Conservation (phyloP, 2,113 vertebrate species). For the Bombycilla garrulus region DNA sequence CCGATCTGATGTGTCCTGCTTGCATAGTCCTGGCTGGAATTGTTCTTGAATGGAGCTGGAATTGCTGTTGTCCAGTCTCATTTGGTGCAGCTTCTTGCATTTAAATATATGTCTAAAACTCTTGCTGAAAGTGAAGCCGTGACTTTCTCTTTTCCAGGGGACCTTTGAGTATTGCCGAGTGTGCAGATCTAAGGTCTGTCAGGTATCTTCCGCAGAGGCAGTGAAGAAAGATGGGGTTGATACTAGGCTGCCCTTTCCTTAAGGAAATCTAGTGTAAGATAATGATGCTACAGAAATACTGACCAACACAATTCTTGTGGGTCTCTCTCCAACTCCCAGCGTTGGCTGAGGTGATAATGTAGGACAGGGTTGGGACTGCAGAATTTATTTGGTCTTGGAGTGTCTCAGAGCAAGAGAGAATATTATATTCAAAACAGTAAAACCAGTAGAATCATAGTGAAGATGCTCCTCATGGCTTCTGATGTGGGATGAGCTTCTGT, state of each 20-base stretch:
- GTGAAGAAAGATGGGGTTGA: background rate
- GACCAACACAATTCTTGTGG: background rate
- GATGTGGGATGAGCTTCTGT: background rate
- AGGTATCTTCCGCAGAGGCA: background rate
- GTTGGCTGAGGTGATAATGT: accelerated
- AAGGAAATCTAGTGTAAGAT: background rate
- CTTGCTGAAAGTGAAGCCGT: background rate
- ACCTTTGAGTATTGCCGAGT: background rate
- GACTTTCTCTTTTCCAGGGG: background rate
- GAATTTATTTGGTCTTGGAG: background rate
- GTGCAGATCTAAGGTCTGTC: background rate
- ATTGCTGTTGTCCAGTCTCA: background rate
- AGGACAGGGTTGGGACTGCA: background rate
- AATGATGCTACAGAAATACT: background rate
- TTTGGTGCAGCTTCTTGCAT: background rate
- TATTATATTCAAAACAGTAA: background rate
- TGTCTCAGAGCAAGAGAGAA: background rate
- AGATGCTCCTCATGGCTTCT: background rate
- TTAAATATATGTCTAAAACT: background rate
- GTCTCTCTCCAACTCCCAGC: accelerated
- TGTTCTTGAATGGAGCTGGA: background rate
- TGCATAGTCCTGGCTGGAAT: background rate
- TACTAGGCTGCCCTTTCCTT: background rate
- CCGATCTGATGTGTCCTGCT: background rate
- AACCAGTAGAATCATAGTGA: background rate